Conservation (phyloP, 2,113 vertebrate species). For the Cavia porcellus region DNA sequence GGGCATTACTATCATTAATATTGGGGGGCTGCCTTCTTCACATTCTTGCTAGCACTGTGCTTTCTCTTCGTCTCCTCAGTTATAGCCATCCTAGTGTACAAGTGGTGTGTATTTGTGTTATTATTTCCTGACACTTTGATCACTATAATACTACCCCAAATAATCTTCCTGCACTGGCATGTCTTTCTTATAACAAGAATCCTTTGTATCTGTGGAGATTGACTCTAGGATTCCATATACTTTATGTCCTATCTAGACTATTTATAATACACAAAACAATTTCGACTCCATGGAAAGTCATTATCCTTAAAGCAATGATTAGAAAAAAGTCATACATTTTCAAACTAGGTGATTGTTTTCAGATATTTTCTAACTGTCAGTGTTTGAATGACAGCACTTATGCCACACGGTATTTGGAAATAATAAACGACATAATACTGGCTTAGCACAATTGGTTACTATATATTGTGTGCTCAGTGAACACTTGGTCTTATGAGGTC, state of each 20-base stretch:
- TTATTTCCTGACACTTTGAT: neutral
- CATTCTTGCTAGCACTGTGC: neutral
- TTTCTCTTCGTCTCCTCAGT: neutral
- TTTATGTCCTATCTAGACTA: neutral
- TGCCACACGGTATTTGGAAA: neutral
- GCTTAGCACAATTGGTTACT: neutral
- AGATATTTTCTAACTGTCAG: neutral
- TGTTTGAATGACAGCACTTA: neutral
- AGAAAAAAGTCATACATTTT: neutral
- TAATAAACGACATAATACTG: neutral
- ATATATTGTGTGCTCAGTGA: neutral
- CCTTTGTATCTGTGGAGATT: neutral
- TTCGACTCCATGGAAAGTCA: neutral
- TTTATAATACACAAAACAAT: neutral
- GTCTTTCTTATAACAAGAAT: neutral
- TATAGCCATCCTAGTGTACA: neutral
- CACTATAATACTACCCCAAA: neutral
- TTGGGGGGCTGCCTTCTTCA: neutral
- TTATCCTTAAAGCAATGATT: neutral
- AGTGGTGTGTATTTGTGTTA: neutral
- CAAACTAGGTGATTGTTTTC: neutral
- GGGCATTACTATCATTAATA: neutral
- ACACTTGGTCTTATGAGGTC: neutral
- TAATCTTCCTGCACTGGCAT: neutral
- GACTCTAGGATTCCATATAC: neutral